Evolutionary conservation across 2,888 invertebrate species (phyloP).

Genomic region (Sinopyrophorus schimmeli): DNA sequence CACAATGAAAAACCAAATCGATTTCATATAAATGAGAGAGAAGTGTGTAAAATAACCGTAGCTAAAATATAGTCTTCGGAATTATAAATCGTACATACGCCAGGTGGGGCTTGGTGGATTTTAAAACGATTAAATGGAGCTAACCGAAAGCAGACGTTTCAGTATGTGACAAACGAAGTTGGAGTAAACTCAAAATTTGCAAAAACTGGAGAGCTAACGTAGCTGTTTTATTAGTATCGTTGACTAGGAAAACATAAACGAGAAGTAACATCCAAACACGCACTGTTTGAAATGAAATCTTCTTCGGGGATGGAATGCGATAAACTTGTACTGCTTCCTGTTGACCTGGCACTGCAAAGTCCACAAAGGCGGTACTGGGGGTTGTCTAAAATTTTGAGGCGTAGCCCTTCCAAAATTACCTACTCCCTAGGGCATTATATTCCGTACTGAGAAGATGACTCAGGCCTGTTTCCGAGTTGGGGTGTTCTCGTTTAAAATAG

Average conservation of each 20-base stretch:
- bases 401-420: slow-evolving; percentile 45
- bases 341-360: slow-evolving; percentile 43
- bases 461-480: no score
- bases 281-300: background rate
- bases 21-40: no score
- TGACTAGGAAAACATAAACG: slow-evolving; percentile 27
- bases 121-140: no score
- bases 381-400: slow-evolving; percentile 51
- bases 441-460: no score
- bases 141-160: no score
- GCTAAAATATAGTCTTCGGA: no score
- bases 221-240: slow-evolving; percentile 37
- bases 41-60: no score
- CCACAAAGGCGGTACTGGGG: slow-evolving; percentile 54
- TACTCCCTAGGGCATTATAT: slow-evolving; percentile 43
- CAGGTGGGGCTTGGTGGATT: no score
- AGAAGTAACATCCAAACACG: background rate
- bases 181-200: background rate
- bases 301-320: slow-evolving; percentile 26
- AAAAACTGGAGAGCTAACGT: slow-evolving; percentile 30
- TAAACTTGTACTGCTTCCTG: slow-evolving; percentile 33
- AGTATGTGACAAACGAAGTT: no score
- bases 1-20: no score
- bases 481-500: slow-evolving; percentile 1
- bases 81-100: no score